Evolutionary conservation across 2,113 vertebrate genomes (phyloP).

Genomic region (Syngnathus typhle): DNA sequence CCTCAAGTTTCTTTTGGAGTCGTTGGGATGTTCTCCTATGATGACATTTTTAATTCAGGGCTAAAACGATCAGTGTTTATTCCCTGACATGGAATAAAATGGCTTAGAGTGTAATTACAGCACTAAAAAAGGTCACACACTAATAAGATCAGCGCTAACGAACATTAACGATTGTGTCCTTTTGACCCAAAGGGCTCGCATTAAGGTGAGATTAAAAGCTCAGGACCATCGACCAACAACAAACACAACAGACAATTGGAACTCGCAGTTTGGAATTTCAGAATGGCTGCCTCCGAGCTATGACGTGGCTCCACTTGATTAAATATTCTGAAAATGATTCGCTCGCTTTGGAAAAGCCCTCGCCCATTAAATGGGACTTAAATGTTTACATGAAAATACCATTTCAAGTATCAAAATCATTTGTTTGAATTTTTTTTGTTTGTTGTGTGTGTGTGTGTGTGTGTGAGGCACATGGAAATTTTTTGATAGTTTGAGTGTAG

Average conservation of each 20-base stretch:
- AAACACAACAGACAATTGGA: not conserved
- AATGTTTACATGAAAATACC: not conserved
- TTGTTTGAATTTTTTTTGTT: not conserved
- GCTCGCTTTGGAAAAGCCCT: not conserved
- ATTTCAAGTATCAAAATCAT: not conserved
- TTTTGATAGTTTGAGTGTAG: not conserved
- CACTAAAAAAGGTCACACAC: slow-evolving; percentile 8
- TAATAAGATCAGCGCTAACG: slow-evolving; percentile 3
- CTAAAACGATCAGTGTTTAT: not conserved
- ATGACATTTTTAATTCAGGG: not conserved
- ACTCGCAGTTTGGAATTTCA: slow-evolving; percentile 11
- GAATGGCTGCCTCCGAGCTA: not conserved
- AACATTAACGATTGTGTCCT: slow-evolving; percentile 9
- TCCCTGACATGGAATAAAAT: not conserved
- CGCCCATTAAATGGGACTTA: not conserved
- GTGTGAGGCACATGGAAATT: no score
- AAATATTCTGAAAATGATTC: not conserved
- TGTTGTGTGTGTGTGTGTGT: not conserved
- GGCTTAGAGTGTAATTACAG: not conserved
- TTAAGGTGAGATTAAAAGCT: slow-evolving; percentile 14
- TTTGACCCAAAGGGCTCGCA: slow-evolving; percentile 17
- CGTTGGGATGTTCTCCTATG: not conserved
- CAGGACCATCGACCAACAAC: slow-evolving; percentile 8
- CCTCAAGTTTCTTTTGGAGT: no score
- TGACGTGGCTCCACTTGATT: no score